Evolutionary conservation across 2,797 vertebrate species (phyloP).

Genomic region (Darevskia mixta): DNA sequence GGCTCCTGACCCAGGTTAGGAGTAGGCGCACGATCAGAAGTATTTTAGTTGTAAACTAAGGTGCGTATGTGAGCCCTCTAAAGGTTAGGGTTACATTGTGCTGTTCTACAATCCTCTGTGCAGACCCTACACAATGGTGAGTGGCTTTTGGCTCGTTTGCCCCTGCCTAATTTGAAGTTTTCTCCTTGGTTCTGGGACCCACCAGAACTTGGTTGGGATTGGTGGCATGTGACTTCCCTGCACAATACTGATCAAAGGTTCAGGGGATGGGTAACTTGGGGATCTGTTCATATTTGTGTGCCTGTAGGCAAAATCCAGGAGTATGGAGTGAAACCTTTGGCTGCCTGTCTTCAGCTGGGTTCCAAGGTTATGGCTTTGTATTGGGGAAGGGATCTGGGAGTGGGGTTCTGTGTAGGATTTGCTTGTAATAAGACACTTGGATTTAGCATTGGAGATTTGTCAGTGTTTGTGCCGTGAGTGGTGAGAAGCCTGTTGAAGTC

Average conservation of each 20-base stretch:
- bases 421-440: neutral
- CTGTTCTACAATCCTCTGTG: conserved; percentile 4
- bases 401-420: neutral
- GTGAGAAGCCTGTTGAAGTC: neutral
- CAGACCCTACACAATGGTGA: conserved; percentile 49
- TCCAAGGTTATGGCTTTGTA: too few species aligned
- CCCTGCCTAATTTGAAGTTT: neutral
- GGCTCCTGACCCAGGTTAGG: neutral
- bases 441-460: neutral
- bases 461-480: neutral
- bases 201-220: neutral
- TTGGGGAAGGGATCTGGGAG: neutral
- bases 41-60: neutral
- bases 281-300: neutral
- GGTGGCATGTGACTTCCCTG: neutral
- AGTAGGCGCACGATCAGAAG: neutral
- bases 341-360: neutral
- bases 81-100: conserved; percentile 3
- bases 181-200: neutral
- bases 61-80: conserved; percentile 10
- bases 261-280: neutral
- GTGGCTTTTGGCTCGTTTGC: conserved; percentile 6
- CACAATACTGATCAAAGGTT: neutral
- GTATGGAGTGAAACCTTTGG: neutral
- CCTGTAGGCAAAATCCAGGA: neutral